A percentile compares a stretch with the other conserved stretches of the same genome.
Conservation (phyloP, 37 sponge, comb jelly and placozoan species). For the Aphrocallistes beatrix region DNA sequence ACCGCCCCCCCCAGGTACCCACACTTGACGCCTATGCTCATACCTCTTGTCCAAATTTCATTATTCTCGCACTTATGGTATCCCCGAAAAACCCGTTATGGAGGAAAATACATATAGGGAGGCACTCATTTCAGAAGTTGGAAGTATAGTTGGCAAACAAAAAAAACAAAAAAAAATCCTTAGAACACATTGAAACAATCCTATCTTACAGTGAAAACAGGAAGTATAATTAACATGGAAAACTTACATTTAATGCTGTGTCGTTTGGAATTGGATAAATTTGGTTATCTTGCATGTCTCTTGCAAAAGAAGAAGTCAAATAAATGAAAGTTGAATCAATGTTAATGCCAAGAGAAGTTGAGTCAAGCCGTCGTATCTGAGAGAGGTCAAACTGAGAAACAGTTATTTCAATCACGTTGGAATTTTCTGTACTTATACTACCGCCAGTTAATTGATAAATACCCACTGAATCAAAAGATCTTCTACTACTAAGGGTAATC, state of each 20-base stretch:
- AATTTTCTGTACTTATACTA: neutral
- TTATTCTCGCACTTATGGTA: no score
- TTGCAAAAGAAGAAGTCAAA: neutral
- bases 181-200: no score
- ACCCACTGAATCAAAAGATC: neutral
- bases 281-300: neutral
- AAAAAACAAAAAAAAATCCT: no score
- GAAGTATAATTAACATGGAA: no score
- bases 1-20: no score
- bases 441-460: neutral
- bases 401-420: slow-evolving; percentile 23
- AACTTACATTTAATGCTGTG: neutral
- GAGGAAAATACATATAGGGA: no score
- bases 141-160: no score
- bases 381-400: slow-evolving; percentile 48
- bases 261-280: neutral
- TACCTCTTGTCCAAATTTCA: no score
- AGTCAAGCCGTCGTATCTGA: slow-evolving; percentile 13
- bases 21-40: no score
- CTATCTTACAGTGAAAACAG: no score
- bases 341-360: neutral
- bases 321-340: neutral
- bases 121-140: no score
- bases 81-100: no score
- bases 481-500: slow-evolving; percentile 42